Base-by-base conservation (phyloP, 1,140 invertebrate species). In the Lepidurus apus region DNA sequence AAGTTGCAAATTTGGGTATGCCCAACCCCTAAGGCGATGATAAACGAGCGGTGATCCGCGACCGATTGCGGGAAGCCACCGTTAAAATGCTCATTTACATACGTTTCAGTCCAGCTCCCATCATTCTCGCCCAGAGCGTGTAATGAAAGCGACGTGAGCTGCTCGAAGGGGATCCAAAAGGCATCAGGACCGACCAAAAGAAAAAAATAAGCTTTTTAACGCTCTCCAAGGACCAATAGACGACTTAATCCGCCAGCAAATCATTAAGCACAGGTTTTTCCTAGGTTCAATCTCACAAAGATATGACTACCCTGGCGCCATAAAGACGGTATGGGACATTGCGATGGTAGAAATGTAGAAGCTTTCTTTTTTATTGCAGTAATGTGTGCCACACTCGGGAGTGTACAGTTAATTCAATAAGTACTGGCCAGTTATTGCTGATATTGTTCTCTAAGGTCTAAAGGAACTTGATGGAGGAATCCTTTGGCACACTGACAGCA, bases 81-180 rank as follows among this genome's bases (percentile, higher is more conserved):
- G 53, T 65, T 65, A 65, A 65, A 65, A 65, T 65, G 53, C 53
- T 65, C 53, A 65, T 65, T 65, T 65, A 65, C 53, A 65, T 65
- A 65, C n/a, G 53, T 65, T 65, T 65, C 53, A 65, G 53, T 65
- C 53, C 53, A 65, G 53, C 53, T 65, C 53, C 13, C 13, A 65
- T 65, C 53, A 65, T 65, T 65, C 53, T 65, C 53, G 17, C 53
- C 6, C 53, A 21, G 4, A 13, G 17, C 13, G 8, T 21, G 53
- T 13, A 21, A 13, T n/a, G 6, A 4, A 65, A 65, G 21, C 53
- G 8, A 65, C 21, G 53, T 65, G 21, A 65, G 53, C 17, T 13
- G 53, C 53, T 65, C 21, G 53, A 65, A 17, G 5, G 53, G 17
- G 53, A 65, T 65, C 21, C 47, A 65, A 13, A 65, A 65, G 47